Evolutionary conservation across 1,140 invertebrate species (phyloP).

Genomic region (Ceratitis capitata): DNA sequence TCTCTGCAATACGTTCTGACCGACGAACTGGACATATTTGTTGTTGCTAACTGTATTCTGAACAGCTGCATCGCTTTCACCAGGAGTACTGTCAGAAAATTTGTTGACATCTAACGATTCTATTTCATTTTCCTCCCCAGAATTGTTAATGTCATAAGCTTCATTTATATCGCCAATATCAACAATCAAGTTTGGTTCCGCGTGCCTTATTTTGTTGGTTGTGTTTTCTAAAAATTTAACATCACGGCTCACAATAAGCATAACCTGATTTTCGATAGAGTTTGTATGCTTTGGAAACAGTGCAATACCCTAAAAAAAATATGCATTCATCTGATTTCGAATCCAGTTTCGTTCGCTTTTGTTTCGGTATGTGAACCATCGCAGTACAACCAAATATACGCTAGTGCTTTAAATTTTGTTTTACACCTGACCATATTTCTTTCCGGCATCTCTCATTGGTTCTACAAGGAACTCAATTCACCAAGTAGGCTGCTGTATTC

Average conservation of each 20-base stretch:
- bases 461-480: slow-evolving; percentile 8
- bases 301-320: not conserved
- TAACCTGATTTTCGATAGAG: slow-evolving; percentile 53
- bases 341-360: slow-evolving; percentile 50
- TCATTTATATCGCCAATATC: not conserved
- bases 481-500: slow-evolving; percentile 48
- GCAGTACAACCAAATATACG: slow-evolving; percentile 64
- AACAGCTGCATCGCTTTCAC: not conserved
- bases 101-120: not conserved
- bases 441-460: slow-evolving; percentile 48
- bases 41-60: not conserved
- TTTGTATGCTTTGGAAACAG: slow-evolving; percentile 46
- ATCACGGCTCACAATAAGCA: not conserved
- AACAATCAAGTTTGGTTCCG: not conserved
- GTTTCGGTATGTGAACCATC: slow-evolving; percentile 59
- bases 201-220: too few relatives aligned
- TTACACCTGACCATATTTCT: slow-evolving; percentile 50
- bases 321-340: slow-evolving; percentile 28
- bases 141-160: not conserved
- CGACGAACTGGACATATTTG: not conserved
- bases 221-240: not conserved
- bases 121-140: not conserved
- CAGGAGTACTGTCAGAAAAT: not conserved
- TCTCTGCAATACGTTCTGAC: not conserved
- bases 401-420: slow-evolving; percentile 50